Conservation (phyloP, 2,888 invertebrate species). For the Galerucella nymphaeae region DNA sequence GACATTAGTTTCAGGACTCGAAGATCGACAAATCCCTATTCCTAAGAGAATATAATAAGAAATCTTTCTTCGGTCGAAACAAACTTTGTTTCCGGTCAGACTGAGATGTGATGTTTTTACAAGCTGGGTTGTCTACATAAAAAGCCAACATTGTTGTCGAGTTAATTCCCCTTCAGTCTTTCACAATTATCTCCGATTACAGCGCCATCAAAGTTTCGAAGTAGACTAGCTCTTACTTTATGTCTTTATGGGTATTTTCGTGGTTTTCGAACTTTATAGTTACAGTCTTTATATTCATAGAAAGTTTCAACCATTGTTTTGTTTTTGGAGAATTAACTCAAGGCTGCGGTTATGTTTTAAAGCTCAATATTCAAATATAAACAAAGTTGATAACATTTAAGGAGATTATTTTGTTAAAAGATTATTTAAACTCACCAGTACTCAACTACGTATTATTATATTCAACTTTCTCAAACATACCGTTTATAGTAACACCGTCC, state of each 20-base stretch:
- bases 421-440: neutral
- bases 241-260: conserved; percentile 58
- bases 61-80: conserved; percentile 54
- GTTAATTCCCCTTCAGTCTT: conserved; percentile 59
- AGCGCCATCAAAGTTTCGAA: conserved; percentile 61
- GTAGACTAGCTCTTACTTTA: conserved; percentile 55
- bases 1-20: conserved; percentile 14
- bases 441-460: too few relatives aligned
- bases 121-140: conserved; percentile 59
- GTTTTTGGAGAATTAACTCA: conserved; percentile 1
- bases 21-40: conserved; percentile 34
- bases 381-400: neutral
- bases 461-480: neutral
- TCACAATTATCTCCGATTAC: conserved; percentile 65
- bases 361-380: neutral
- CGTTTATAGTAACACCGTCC: neutral
- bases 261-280: conserved; percentile 51
- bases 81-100: conserved; percentile 60
- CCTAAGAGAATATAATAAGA: conserved; percentile 56
- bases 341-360: neutral
- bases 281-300: conserved; percentile 14
- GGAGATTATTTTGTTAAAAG: neutral
- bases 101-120: conserved; percentile 60
- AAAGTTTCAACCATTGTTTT: conserved; percentile 4
- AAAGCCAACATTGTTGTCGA: conserved; percentile 63